Evolutionary conservation across 2,888 invertebrate species (phyloP).

Genomic region (Tipula confusa): DNA sequence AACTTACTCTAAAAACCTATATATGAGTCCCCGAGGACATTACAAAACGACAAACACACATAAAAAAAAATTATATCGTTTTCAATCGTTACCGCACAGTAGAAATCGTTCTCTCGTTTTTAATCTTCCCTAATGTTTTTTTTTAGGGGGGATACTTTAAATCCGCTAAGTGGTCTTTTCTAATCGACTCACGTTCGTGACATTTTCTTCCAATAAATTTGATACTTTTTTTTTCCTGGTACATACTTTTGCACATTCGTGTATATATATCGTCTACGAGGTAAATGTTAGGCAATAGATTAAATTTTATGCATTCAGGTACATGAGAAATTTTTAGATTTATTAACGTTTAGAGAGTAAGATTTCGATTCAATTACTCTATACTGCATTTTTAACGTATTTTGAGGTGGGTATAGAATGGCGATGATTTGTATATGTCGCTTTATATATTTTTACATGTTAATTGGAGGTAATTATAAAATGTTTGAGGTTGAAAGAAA

Average conservation of each 20-base stretch:
- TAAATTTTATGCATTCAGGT: neutral
- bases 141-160: constrained; percentile 29
- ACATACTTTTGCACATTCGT: neutral
- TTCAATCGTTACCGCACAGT: neutral
- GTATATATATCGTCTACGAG: neutral
- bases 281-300: neutral
- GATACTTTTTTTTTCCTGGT: neutral
- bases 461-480: too few relatives aligned
- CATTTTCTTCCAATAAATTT: constrained; percentile 28
- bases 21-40: neutral
- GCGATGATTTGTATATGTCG: neutral
- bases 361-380: neutral
- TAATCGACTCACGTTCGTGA: constrained; percentile 31
- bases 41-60: neutral
- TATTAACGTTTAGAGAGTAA: neutral
- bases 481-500: too few relatives aligned
- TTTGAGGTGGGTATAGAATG: neutral
- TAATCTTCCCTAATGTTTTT: constrained; percentile 27
- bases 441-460: too few relatives aligned
- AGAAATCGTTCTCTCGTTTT: neutral
- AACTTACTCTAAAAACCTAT: neutral
- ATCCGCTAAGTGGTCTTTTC: constrained; percentile 29
- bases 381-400: neutral
- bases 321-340: neutral
- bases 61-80: neutral